These are phyloP conservation scores for Eurytoma adleriae DNA, from an alignment of 2,888 invertebrate genomes.

Conservation along the genomic window DNA sequence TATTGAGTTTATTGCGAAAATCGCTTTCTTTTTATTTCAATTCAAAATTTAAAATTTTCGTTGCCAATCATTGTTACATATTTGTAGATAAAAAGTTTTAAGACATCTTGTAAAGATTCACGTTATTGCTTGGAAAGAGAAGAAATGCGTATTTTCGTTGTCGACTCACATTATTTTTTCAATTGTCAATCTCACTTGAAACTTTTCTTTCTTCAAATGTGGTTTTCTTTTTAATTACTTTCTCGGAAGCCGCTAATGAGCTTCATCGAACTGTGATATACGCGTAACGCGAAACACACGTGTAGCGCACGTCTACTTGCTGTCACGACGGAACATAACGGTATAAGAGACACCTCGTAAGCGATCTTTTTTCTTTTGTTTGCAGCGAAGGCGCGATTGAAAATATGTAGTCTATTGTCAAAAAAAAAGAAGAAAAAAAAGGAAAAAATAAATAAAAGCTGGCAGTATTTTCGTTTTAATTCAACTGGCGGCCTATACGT, in stretches of 20 bases:
- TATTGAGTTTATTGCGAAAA: background rate
- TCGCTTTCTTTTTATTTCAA: slow-evolving; percentile 7
- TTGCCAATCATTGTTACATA: no score
- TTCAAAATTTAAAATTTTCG: background rate
- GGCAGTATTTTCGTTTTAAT: slow-evolving; percentile 19
- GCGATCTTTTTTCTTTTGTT: slow-evolving; percentile 45
- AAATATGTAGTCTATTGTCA: slow-evolving; percentile 14
- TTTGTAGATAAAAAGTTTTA: no score
- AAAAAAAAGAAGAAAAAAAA: slow-evolving; percentile 25
- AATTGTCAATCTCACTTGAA: background rate
- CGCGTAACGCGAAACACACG: slow-evolving; percentile 60
- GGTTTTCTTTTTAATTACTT: slow-evolving; percentile 44
- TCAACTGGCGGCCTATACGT: background rate
- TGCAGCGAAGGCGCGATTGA: slow-evolving; percentile 7
- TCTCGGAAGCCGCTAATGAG: slow-evolving; percentile 52
- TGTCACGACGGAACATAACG: slow-evolving; percentile 46
- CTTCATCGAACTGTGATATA: slow-evolving; percentile 69
- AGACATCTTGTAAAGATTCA: background rate
- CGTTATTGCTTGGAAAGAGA: background rate
- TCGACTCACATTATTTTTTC: background rate
- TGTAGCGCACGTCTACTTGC: slow-evolving; percentile 52
- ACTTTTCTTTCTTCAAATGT: slow-evolving; percentile 6
- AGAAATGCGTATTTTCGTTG: background rate
- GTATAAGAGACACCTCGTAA: slow-evolving; percentile 8
- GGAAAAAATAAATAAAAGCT: slow-evolving; percentile 2